These are phyloP conservation scores for Collichthys lucidus DNA, from an alignment of 2,113 vertebrate genomes.

Conservation along the genomic window DNA sequence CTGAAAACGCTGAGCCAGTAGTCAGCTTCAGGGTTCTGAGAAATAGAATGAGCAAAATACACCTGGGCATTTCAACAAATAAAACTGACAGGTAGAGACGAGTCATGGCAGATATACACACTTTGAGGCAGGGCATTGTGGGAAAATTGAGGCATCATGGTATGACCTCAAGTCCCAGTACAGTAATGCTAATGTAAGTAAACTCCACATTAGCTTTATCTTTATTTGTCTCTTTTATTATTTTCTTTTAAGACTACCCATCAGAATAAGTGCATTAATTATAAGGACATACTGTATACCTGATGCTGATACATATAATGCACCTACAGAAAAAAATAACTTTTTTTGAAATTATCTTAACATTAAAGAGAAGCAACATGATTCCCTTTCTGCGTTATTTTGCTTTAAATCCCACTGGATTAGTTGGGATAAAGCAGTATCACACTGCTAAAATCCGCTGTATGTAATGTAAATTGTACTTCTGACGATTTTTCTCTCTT, in stretches of 20 bases:
- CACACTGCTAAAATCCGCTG: not conserved
- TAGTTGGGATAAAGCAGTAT: not conserved
- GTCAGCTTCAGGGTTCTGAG: constrained; percentile 68
- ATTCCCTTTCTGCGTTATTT: not conserved
- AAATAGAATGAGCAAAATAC: constrained; percentile 77
- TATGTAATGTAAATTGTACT: not conserved
- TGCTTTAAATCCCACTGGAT: not conserved
- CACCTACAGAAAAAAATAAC: not conserved
- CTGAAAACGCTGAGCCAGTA: constrained; percentile 77
- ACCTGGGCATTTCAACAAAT: constrained; percentile 73
- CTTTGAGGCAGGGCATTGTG: constrained; percentile 58
- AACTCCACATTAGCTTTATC: not conserved
- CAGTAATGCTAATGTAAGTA: not conserved
- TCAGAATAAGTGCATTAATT: not conserved
- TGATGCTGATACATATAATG: not conserved
- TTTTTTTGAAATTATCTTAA: not conserved
- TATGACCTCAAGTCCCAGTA: not conserved
- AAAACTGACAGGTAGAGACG: constrained; percentile 59
- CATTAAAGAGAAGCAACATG: not conserved
- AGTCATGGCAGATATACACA: constrained; percentile 52
- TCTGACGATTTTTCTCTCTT: constrained; percentile 6
- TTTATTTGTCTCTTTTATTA: not conserved
- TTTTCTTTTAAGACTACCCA: not conserved
- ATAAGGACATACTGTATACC: not conserved
- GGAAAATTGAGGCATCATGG: not conserved